phyloP scores from a whole-genome alignment of 1,140 invertebrate genomes.

The Brachionus rotundiformis region DNA sequence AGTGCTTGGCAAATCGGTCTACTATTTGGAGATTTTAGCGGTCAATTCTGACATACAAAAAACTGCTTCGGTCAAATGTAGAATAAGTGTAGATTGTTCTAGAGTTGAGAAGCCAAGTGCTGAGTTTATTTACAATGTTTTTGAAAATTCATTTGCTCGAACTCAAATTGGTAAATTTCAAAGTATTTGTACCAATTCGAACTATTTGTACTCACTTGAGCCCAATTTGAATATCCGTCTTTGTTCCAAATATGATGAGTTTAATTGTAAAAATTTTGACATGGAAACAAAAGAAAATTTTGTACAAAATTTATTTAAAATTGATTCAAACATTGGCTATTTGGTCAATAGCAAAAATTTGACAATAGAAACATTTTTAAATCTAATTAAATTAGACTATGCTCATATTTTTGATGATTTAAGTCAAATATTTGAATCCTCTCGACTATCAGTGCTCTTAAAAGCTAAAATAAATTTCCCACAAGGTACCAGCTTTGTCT shows the following conservation, averaged over 20 bases:
- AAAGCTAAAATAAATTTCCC: neutral
- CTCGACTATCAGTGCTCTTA: neutral
- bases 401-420: neutral
- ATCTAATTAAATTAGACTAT: neutral
- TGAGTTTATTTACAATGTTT: neutral
- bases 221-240: neutral
- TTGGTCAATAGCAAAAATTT: neutral
- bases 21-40: neutral
- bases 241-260: neutral
- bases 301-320: slow-evolving; percentile 7
- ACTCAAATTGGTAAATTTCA: slow-evolving; percentile 19
- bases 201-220: neutral
- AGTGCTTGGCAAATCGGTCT: neutral
- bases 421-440: neutral
- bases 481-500: neutral
- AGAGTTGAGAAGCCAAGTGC: neutral
- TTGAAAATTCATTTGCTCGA: neutral
- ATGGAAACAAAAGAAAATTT: neutral
- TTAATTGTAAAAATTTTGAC: slow-evolving; percentile 29
- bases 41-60: slow-evolving; percentile 41
- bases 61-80: slow-evolving; percentile 6
- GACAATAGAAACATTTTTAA: neutral
- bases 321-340: neutral
- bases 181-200: neutral
- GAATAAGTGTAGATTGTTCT: slow-evolving; percentile 22